These are phyloP conservation scores for Potorous gilbertii DNA, from an alignment of 2,797 vertebrate species.

Conservation along the genomic window DNA sequence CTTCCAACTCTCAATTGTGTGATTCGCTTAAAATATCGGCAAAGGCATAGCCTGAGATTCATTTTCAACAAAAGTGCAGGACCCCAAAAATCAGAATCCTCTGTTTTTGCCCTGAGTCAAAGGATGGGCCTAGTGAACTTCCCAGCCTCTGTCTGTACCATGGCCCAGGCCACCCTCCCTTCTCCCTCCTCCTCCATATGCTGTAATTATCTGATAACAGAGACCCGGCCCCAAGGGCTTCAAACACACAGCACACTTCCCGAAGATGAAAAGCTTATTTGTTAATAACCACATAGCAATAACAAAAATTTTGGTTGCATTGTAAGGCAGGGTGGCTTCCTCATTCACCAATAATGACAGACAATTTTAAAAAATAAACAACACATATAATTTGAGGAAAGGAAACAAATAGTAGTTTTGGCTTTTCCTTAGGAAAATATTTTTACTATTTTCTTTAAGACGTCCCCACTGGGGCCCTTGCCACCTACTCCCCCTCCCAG, in stretches of 20 bases:
- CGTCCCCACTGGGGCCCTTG: conserved; percentile 50
- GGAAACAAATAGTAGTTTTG: conserved; percentile 72
- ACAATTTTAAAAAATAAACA: conserved; percentile 76
- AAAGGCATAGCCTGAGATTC: neutral
- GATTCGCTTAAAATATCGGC: neutral
- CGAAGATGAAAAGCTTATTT: conserved; percentile 64
- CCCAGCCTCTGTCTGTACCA: neutral
- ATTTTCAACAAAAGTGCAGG: neutral
- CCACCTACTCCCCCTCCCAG: conserved; percentile 39
- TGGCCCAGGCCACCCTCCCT: conserved; percentile 2
- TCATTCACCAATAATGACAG: conserved; percentile 78
- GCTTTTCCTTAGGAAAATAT: conserved; percentile 70
- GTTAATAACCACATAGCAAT: conserved; percentile 67
- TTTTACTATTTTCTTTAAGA: conserved; percentile 41
- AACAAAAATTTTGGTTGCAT: conserved; percentile 64
- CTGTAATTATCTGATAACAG: conserved; percentile 49
- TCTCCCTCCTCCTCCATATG: neutral
- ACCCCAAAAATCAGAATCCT: neutral
- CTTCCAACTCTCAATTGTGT: neutral
- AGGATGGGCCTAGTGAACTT: neutral
- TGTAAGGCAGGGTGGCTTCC: conserved; percentile 67
- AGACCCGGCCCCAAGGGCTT: conserved; percentile 29
- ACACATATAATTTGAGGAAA: conserved; percentile 76
- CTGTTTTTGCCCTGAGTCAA: neutral
- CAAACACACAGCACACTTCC: neutral